A percentile compares a stretch with the other conserved stretches of the same genome.
phyloP scores from a whole-genome alignment of 2,113 vertebrate genomes.

The Gobio gobio region DNA sequence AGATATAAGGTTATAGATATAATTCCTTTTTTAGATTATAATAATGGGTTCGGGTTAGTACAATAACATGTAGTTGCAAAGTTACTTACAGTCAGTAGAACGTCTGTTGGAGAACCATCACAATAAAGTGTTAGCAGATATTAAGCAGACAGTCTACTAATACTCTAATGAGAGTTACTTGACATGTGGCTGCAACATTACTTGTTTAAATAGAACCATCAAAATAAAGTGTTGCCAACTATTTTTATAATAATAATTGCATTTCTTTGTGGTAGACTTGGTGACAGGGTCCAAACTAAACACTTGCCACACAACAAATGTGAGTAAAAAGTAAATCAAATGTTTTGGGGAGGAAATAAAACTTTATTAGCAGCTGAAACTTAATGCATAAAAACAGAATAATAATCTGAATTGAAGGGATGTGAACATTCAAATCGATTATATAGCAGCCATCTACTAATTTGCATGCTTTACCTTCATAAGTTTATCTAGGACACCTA shows the following conservation, averaged over 20 bases:
- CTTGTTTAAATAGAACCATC: no score
- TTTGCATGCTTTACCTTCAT: neutral
- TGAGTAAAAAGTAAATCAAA: neutral
- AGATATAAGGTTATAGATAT: no score
- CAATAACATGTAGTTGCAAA: no score
- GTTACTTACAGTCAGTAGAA: no score
- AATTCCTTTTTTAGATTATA: no score
- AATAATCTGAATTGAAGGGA: neutral
- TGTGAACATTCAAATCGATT: neutral
- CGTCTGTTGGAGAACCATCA: no score
- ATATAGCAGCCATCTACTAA: neutral
- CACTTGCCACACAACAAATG: neutral
- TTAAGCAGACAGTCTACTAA: no score
- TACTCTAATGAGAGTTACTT: no score
- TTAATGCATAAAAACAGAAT: neutral
- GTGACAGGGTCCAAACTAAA: neutral
- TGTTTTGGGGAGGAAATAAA: neutral
- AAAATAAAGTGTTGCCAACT: no score
- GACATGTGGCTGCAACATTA: no score
- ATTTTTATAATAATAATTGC: neutral
- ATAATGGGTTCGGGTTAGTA: no score
- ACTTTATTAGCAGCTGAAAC: neutral
- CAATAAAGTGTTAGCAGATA: no score
- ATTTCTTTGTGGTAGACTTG: neutral
- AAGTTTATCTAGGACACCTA: constrained; percentile 16